Evolutionary conservation across 2,888 invertebrate species (phyloP).

Genomic region (Eledona agricola): DNA sequence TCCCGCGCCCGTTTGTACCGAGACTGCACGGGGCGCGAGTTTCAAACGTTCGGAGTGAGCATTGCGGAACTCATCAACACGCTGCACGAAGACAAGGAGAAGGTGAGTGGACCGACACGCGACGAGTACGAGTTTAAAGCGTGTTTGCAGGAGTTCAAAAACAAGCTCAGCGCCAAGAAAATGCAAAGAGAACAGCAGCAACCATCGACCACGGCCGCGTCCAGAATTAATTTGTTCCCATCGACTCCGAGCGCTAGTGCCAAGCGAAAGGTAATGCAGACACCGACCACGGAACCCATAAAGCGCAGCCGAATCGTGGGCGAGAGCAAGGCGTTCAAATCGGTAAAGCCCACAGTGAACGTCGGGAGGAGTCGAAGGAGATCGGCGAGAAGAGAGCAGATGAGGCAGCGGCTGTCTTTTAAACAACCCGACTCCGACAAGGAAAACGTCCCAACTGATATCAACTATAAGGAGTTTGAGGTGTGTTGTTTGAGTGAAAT

Average conservation of each 20-base stretch:
- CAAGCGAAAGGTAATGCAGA: constrained; percentile 3
- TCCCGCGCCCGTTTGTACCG: constrained; percentile 68
- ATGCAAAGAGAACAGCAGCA: constrained; percentile 55
- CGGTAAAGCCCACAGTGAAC: constrained; percentile 9
- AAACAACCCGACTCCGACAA: too few relatives aligned
- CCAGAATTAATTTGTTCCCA: constrained; percentile 40
- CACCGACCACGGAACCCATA: not conserved
- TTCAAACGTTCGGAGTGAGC: constrained; percentile 72
- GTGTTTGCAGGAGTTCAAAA: constrained; percentile 64
- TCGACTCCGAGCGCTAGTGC: constrained; percentile 22
- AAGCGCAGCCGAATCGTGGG: not conserved
- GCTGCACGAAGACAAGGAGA: constrained; percentile 71
- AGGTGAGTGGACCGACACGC: too few relatives aligned
- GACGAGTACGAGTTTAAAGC: too few relatives aligned
- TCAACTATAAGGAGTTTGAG: constrained; percentile 18
- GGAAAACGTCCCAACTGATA: too few relatives aligned
- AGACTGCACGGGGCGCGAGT: constrained; percentile 64
- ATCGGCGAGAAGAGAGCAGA: not conserved
- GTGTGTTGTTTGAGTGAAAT: too few relatives aligned
- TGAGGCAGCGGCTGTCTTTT: constrained; percentile 7
- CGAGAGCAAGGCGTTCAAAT: not conserved
- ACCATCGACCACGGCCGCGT: constrained; percentile 38
- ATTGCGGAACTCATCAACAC: constrained; percentile 70
- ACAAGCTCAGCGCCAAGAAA: constrained; percentile 66
- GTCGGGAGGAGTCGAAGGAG: constrained; percentile 1